phyloP scores from a whole-genome alignment of 2,888 invertebrate species.

The Tachina grossa region DNA sequence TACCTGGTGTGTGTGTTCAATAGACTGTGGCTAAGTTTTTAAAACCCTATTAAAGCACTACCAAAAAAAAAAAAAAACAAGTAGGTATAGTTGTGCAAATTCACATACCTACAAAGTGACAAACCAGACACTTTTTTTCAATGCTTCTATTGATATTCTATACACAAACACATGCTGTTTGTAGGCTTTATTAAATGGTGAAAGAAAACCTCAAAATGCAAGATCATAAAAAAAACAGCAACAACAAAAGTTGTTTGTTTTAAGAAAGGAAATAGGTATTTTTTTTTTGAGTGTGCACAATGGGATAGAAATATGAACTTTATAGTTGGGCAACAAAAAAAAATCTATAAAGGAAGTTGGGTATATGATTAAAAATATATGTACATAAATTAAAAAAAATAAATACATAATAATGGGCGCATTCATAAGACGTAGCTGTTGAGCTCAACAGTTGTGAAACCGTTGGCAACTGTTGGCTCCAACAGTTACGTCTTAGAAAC shows the following conservation, averaged over 20 bases:
- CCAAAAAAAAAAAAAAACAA: constrained; percentile 5
- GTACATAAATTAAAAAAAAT: neutral
- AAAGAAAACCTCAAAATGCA: constrained; percentile 65
- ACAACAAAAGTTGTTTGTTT: constrained; percentile 24
- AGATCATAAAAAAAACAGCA: constrained; percentile 52
- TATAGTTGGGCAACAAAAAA: neutral
- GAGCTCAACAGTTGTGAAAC: too few relatives aligned
- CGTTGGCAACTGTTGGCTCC: too few relatives aligned
- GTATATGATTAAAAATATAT: constrained; percentile 2
- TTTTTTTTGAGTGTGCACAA: constrained; percentile 30
- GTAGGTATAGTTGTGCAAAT: constrained; percentile 27
- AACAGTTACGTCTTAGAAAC: too few relatives aligned
- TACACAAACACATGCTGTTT: constrained; percentile 53
- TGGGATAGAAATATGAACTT: constrained; percentile 43
- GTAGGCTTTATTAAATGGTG: constrained; percentile 44
- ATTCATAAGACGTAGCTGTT: too few relatives aligned
- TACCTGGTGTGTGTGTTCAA: constrained; percentile 51
- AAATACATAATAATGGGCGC: too few relatives aligned
- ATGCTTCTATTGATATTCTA: constrained; percentile 67
- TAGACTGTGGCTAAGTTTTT: constrained; percentile 40
- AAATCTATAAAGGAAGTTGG: constrained; percentile 16
- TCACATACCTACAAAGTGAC: constrained; percentile 63
- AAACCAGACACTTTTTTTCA: constrained; percentile 65
- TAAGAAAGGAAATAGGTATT: constrained; percentile 60
- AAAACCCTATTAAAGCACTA: constrained; percentile 45